A percentile compares a stretch with the other conserved stretches of the same genome.
Evolutionary conservation across 2,888 invertebrate species (phyloP).

Genomic region (Pheosia gnoma): DNA sequence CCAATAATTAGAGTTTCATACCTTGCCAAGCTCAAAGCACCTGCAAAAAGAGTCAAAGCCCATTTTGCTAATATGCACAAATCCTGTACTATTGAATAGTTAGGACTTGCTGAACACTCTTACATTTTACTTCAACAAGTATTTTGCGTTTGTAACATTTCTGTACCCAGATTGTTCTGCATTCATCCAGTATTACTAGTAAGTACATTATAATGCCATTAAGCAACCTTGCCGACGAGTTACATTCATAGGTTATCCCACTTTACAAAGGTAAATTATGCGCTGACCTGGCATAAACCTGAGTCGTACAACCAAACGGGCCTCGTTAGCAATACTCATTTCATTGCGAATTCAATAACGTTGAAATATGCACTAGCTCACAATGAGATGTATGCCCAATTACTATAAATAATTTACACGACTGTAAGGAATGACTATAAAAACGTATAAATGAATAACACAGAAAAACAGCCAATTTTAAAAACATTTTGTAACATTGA

Average conservation of each 20-base stretch:
- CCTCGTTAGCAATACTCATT: conserved; percentile 25
- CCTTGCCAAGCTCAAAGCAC: conserved; percentile 18
- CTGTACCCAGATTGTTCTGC: neutral
- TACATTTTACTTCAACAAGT: neutral
- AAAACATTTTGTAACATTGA: neutral
- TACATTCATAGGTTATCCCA: conserved; percentile 19
- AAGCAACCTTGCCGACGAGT: conserved; percentile 13
- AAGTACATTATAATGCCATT: conserved; percentile 8
- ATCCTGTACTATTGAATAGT: neutral
- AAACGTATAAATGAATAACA: too few relatives aligned
- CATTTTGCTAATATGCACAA: neutral
- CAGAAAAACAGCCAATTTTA: too few relatives aligned
- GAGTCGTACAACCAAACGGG: conserved; percentile 19
- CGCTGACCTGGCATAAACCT: conserved; percentile 18
- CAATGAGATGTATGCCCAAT: neutral
- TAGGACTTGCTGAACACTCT: neutral
- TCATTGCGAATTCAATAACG: conserved; percentile 19
- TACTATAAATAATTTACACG: too few relatives aligned
- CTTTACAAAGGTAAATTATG: conserved; percentile 20
- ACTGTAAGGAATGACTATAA: too few relatives aligned
- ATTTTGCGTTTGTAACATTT: neutral
- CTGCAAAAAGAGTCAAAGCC: conserved; percentile 7
- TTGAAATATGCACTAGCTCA: conserved; percentile 20
- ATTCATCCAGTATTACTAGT: neutral
- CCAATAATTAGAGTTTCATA: conserved; percentile 17